Evolutionary conservation across 2,797 vertebrate genomes (phyloP).

Genomic region (Lacerta bilineata): DNA sequence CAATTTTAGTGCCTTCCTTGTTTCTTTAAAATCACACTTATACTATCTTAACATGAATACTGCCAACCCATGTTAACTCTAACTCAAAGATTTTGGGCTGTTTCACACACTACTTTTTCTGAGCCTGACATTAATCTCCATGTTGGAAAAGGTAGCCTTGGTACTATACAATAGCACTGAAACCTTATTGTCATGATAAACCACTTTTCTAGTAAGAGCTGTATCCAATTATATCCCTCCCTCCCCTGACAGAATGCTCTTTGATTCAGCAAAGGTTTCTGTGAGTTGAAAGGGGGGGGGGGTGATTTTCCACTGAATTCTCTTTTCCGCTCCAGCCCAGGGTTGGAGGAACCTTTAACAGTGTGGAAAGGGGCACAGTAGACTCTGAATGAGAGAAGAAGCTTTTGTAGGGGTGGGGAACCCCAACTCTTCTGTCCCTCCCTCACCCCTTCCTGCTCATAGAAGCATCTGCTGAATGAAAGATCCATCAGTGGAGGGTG

Average conservation of each 20-base stretch:
- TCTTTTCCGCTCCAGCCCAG: not conserved
- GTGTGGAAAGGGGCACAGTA: too few species aligned
- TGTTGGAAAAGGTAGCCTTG: slow-evolving; percentile 9
- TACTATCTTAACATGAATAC: not conserved
- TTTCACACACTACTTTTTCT: not conserved
- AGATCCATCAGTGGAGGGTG: not conserved
- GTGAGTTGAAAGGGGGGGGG: not conserved
- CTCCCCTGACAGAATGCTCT: not conserved
- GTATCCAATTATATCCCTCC: not conserved
- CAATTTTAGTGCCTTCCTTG: slow-evolving; percentile 51
- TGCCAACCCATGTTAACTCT: not conserved
- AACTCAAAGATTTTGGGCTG: not conserved
- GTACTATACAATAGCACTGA: slow-evolving; percentile 1
- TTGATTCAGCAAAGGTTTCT: not conserved
- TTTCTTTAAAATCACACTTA: slow-evolving; percentile 25
- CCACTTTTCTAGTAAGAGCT: not conserved
- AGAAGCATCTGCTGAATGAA: too few species aligned
- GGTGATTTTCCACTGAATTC: not conserved
- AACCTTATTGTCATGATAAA: rapidly evolving
- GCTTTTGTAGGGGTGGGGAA: too few species aligned
- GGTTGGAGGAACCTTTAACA: too few species aligned
- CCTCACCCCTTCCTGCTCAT: too few species aligned
- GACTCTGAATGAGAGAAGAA: too few species aligned
- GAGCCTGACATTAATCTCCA: not conserved
- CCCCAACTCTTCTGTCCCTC: too few species aligned